Base-by-base conservation (phyloP, 2,797 vertebrate genomes). In the Chiropotes sagulatus region DNA sequence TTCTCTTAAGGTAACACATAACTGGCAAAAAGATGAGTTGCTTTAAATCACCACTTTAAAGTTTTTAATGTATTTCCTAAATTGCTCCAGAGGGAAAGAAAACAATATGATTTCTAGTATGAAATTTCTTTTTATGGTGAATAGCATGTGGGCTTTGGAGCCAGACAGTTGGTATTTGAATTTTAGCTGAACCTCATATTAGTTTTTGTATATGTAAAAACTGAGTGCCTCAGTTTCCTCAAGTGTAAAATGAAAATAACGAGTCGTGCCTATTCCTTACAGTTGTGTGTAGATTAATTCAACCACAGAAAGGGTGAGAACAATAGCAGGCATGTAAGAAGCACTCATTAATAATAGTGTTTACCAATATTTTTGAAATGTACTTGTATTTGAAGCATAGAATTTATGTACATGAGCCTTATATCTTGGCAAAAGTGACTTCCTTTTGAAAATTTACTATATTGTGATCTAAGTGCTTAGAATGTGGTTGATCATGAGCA, bases 401-500 rank as follows among this genome's bases (percentile, higher is more conserved):
- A 84, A 86, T 61, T 83, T 76, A 87, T 12, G 81, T 54, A 58
- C 20, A 57, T 36, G 36, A 91, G 33, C 20, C 22, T 84, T 84
- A 33, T 12, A 78, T 82, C 41, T 92, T 82, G 87, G 75, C 50
- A 82, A 85, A 97, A 94, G 58, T 78, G 48, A 70, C 61, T 96
- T 90, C 2, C 75, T 95, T 96, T 96, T 83, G 87, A 96, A 93
- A 84, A 89, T 92, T 93, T 95, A 41, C 33, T 24, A 88, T 83
- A 86, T 75, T 93, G 80, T 93, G 30, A 94, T 91, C 50, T 78
- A 83, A 95, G 58, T 93, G 48, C 41, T 85, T 73, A 39, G 50
- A 85, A 46, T 97, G 75, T 52, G 81, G 64, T 19, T 94, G 70
- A 88, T 90, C 39, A 67, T 85, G 67, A 81, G 79, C 97, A 97